A percentile compares a stretch with the other conserved stretches of the same genome.
Conservation (phyloP, 2,888 invertebrate genomes). For the Electrophaes corylata region DNA sequence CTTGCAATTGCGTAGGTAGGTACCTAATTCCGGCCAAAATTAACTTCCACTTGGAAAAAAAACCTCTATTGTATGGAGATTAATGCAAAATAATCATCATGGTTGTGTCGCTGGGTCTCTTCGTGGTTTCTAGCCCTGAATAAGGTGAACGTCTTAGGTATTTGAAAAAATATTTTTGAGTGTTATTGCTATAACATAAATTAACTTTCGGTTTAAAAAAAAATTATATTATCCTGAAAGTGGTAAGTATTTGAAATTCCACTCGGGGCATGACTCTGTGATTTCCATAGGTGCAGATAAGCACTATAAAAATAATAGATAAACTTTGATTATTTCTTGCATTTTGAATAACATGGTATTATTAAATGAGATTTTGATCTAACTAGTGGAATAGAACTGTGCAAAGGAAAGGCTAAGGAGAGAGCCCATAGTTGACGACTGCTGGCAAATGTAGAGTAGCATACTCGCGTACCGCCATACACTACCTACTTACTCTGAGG, state of each 20-base stretch:
- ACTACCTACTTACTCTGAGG: slow-evolving; percentile 24
- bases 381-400: no score
- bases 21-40: neutral
- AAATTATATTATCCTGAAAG: no score
- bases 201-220: no score
- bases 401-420: neutral
- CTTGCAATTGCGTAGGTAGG: no score
- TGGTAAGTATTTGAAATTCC: no score
- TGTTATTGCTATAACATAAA: no score
- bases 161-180: neutral
- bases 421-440: slow-evolving; percentile 24
- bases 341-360: no score
- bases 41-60: neutral
- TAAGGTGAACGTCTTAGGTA: neutral
- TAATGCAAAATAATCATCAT: slow-evolving; percentile 1
- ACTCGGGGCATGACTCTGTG: no score
- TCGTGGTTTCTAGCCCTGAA: neutral
- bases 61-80: slow-evolving; percentile 10
- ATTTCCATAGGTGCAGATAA: no score
- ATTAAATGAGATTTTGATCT: no score
- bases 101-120: neutral
- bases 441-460: slow-evolving; percentile 38
- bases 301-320: no score
- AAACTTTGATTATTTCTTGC: no score
- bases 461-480: slow-evolving; percentile 14